Conservation (phyloP, 2,888 invertebrate genomes). For the Listrodromus nycthemerus region DNA sequence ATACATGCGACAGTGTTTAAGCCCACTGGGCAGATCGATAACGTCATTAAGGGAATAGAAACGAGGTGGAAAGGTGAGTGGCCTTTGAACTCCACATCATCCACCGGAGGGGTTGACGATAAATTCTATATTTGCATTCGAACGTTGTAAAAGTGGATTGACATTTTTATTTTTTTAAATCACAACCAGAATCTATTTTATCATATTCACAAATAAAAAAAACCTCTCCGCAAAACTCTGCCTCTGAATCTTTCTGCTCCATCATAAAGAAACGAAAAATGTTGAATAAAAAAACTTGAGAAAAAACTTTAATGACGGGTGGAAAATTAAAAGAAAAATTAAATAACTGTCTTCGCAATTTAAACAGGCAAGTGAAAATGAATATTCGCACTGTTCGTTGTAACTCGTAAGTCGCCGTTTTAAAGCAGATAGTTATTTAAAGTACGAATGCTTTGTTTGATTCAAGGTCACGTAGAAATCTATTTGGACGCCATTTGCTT, state of each 20-base stretch:
- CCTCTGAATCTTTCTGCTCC: background rate
- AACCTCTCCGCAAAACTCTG: background rate
- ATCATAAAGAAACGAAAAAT: background rate
- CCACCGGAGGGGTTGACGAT: conserved; percentile 7
- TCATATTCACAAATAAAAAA: background rate
- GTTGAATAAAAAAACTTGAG: background rate
- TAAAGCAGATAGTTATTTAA: background rate
- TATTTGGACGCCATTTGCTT: background rate
- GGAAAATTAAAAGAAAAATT: background rate
- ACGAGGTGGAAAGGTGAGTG: conserved; percentile 59
- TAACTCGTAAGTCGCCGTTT: background rate
- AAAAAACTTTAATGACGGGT: background rate
- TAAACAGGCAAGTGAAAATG: background rate
- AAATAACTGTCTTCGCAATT: background rate
- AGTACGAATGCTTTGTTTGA: background rate
- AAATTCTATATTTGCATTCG: conserved; percentile 34
- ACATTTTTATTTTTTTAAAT: background rate
- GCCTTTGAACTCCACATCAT: conserved; percentile 49
- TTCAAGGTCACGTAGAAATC: background rate
- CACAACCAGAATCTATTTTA: background rate
- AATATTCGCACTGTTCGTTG: background rate
- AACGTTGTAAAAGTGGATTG: conserved; percentile 24
- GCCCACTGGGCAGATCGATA: conserved; percentile 54
- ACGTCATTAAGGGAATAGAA: conserved; percentile 60
- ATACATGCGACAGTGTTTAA: conserved; percentile 48